phyloP scores from a whole-genome alignment of 2,888 invertebrate genomes.

The Alloplasta piceator region DNA sequence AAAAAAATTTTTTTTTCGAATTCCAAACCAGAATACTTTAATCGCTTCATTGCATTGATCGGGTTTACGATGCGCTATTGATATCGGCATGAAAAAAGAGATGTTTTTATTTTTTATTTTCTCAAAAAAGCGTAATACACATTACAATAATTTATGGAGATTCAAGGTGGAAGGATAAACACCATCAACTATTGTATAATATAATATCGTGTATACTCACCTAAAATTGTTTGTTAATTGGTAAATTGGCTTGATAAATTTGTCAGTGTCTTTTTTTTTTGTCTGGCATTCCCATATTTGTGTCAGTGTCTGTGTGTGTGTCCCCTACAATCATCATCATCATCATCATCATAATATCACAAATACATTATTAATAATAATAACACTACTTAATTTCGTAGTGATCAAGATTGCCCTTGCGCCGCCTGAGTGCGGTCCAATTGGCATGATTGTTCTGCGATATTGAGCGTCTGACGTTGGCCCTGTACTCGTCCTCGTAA shows the following conservation, averaged over 20 bases:
- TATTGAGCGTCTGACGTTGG: conserved; percentile 81
- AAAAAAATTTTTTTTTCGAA: too few relatives aligned
- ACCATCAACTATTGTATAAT: conserved; percentile 79
- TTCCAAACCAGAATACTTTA: too few relatives aligned
- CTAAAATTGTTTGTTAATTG: conserved; percentile 80
- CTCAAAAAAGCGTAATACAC: conserved; percentile 81
- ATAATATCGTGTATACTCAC: conserved; percentile 78
- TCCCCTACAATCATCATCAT: conserved; percentile 22
- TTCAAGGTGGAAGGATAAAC: conserved; percentile 79
- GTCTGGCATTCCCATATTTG: not conserved
- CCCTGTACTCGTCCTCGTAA: conserved; percentile 80
- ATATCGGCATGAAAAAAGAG: conserved; percentile 79
- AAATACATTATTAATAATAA: conserved; percentile 73
- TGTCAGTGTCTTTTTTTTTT: conserved; percentile 60
- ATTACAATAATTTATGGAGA: conserved; percentile 79
- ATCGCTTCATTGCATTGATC: too few relatives aligned
- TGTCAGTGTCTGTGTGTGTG: conserved; percentile 2
- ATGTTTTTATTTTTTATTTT: conserved; percentile 75
- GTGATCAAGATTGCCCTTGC: conserved; percentile 76
- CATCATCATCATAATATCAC: conserved; percentile 77
- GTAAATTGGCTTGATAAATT: conserved; percentile 80
- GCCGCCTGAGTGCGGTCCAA: conserved; percentile 73
- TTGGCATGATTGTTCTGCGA: conserved; percentile 73
- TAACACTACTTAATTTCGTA: conserved; percentile 75
- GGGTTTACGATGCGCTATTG: too few relatives aligned